phyloP scores from a whole-genome alignment of 2,888 invertebrate species.

The Nebria brevicollis region DNA sequence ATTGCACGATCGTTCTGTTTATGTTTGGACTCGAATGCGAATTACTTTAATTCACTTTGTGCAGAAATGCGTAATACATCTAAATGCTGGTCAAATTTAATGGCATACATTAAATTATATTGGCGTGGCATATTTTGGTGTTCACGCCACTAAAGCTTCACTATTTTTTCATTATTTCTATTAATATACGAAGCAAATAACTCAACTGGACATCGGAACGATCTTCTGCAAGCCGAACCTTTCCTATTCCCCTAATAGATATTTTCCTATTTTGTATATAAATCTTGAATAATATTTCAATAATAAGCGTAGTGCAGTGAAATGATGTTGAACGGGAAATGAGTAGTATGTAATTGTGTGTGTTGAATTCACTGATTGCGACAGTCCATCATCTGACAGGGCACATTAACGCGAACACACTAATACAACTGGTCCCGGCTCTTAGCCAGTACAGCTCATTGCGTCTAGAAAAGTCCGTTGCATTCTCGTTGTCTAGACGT shows the following conservation, averaged over 20 bases:
- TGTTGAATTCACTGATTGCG: background rate
- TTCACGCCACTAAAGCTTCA: too few relatives aligned
- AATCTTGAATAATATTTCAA: background rate
- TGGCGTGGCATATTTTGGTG: background rate
- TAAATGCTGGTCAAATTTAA: background rate
- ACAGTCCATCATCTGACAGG: background rate
- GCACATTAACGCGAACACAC: background rate
- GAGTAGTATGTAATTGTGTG: background rate
- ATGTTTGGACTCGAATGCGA: background rate
- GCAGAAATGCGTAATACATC: background rate
- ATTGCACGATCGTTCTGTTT: background rate
- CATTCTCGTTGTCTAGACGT: background rate
- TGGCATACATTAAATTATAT: background rate
- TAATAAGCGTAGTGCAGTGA: background rate
- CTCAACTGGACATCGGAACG: too few relatives aligned
- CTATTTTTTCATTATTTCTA: too few relatives aligned
- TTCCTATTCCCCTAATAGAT: too few relatives aligned
- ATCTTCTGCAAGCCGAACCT: too few relatives aligned
- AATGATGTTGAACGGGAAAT: background rate
- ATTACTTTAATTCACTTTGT: background rate
- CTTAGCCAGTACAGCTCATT: slow-evolving; percentile 24
- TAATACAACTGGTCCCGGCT: background rate
- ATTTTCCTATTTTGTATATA: too few relatives aligned
- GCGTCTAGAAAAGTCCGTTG: slow-evolving; percentile 18
- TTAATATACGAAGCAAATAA: too few relatives aligned